Evolutionary conservation across 2,113 vertebrate genomes (phyloP), one percentile per base, ranked within the genome.

Genomic region (Trichechus manatus): DNA sequence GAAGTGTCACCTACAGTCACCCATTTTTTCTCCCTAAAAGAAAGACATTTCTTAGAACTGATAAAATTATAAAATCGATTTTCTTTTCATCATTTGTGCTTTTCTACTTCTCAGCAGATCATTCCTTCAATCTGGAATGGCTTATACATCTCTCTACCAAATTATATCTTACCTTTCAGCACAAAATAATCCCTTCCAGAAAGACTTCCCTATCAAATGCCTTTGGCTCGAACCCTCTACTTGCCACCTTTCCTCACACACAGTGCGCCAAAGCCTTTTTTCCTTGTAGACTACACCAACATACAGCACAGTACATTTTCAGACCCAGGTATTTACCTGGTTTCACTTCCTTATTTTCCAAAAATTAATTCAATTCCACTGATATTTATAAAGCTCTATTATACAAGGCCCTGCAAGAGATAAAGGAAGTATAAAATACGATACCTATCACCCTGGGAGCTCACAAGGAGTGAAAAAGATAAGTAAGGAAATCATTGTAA

Each of bases 1-100:
- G 99, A 99, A 0, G 99, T 99, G 98, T 99, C 99, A 17, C 99
- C 99, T 61, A 99, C 99, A 31, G 99, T 99, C 97, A 99, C 99
- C 99, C 99, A 99, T 97, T 99, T 99, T 98, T 99, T 99, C 99
- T 99, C 99, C 99, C 99, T 99, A 96, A 78, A 95, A 98, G 42
- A 94, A 89, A 44, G 39, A 79, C 66, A 63, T 22, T 64, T 95
- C 66, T 97, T 94, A 97, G 82, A 80, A 86, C 15, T 19, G 29
- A 93, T n/a, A 56, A 83, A 82, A 66, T n/a, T 80, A 33, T 36
- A 31, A 42, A 89, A 84, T 17, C 29, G 23, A 80, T 92, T 88
- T 79, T 91, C 33, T 85, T 59, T 53, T 85, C 14, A 44, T 64
- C 74, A 56, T n/a, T 61, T 87, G 42, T 72, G 50, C 23, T 88